These are phyloP conservation scores for Pelodytes ibericus DNA, from an alignment of 2,797 vertebrate genomes.

Conservation along the genomic window DNA sequence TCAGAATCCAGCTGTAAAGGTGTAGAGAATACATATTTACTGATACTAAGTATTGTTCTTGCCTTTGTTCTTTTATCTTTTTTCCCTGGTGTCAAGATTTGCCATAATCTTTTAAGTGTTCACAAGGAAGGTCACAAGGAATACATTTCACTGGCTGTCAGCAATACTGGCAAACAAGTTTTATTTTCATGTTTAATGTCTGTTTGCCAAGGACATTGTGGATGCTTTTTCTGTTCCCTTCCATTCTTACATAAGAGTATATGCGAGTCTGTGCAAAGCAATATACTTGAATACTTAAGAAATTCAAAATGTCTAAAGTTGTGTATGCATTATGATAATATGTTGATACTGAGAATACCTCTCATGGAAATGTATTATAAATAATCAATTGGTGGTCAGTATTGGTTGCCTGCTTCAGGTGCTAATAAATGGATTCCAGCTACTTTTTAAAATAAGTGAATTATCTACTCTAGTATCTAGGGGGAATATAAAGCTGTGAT, in stretches of 20 bases:
- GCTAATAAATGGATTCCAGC: no score
- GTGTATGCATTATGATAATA: no score
- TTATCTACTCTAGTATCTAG: no score
- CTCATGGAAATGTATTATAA: no score
- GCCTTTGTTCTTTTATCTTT: conserved; percentile 24
- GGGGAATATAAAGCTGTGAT: no score
- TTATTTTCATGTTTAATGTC: conserved; percentile 55
- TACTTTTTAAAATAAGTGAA: no score
- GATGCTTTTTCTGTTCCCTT: conserved; percentile 38
- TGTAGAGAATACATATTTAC: conserved; percentile 19
- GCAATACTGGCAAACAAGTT: conserved; percentile 53
- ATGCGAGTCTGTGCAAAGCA: neutral
- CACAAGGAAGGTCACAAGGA: conserved; percentile 49
- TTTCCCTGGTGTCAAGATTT: conserved; percentile 46
- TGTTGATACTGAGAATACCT: no score
- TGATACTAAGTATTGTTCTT: conserved; percentile 19
- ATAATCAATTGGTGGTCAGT: no score
- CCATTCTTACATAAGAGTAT: conserved; percentile 11
- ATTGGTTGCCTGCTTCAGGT: no score
- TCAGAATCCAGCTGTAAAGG: neutral
- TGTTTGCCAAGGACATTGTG: conserved; percentile 52
- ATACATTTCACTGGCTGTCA: conserved; percentile 54
- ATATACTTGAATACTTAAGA: neutral
- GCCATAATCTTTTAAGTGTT: conserved; percentile 53
- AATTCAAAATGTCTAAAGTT: no score